Percentiles rank a stretch among this genome's conserved stretches.
Evolutionary conservation across 2,113 vertebrate genomes (phyloP).

Genomic region (Holacanthus passer): DNA sequence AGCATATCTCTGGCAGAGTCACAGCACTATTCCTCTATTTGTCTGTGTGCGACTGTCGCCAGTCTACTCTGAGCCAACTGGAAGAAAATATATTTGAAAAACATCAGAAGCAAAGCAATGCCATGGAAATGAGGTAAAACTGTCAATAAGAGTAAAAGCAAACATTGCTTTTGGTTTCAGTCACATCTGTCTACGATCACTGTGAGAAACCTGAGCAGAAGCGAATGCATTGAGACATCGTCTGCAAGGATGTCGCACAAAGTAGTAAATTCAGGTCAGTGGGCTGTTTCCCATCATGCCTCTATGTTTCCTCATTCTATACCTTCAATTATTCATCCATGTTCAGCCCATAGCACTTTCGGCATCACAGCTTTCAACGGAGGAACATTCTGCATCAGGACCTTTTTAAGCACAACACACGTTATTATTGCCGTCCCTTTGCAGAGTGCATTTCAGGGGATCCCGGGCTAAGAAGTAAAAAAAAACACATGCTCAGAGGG

Average conservation of each 20-base stretch:
- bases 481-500: neutral
- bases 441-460: constrained; percentile 38
- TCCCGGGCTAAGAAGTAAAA: neutral
- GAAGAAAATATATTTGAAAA: constrained; percentile 29
- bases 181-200: neutral
- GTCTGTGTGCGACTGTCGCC: neutral
- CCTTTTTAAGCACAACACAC: constrained; percentile 27
- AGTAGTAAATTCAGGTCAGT: constrained; percentile 75
- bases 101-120: constrained; percentile 7
- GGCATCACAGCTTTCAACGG: constrained; percentile 38
- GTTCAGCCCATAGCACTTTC: constrained; percentile 40
- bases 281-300: constrained; percentile 69
- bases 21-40: neutral
- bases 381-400: constrained; percentile 36
- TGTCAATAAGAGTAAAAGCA: neutral
- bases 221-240: constrained; percentile 15
- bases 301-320: constrained; percentile 48
- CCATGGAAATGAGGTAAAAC: neutral
- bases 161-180: neutral
- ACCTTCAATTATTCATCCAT: constrained; percentile 78
- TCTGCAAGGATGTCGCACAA: constrained; percentile 31
- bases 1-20: neutral
- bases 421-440: neutral
- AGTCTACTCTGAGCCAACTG: constrained; percentile 21
- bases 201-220: constrained; percentile 13